These are phyloP conservation scores for Anagyrus pseudococci DNA, from an alignment of 2,888 invertebrate genomes.

Conservation along the genomic window DNA sequence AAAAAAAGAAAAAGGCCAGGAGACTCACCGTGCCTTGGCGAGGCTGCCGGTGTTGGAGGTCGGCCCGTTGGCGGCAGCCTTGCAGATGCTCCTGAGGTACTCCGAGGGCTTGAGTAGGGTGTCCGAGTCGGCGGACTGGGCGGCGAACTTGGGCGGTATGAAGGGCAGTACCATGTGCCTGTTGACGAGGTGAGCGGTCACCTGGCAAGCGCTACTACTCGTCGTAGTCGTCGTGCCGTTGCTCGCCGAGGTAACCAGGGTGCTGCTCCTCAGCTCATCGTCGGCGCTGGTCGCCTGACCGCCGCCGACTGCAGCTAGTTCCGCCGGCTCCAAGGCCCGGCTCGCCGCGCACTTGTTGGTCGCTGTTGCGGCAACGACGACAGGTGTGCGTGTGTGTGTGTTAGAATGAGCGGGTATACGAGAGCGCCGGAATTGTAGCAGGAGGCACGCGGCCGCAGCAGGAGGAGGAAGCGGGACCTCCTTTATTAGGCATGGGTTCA, in stretches of 20 bases:
- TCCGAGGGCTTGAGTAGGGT: constrained; percentile 91
- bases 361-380: constrained; percentile 56
- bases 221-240: constrained; percentile 5
- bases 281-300: constrained; percentile 41
- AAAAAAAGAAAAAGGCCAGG: not conserved
- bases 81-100: constrained; percentile 84
- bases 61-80: constrained; percentile 39
- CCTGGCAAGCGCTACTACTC: constrained; percentile 53
- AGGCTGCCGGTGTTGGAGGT: constrained; percentile 34
- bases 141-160: constrained; percentile 89
- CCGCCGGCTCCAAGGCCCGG: constrained; percentile 34
- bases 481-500: constrained; percentile 16
- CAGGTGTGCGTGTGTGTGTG: constrained; percentile 8
- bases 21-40: constrained; percentile 57
- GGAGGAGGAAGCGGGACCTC: not conserved
- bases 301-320: constrained; percentile 56
- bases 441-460: constrained; percentile 1
- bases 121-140: constrained; percentile 74
- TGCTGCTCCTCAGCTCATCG: constrained; percentile 1
- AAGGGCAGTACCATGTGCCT: constrained; percentile 88
- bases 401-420: too few species aligned
- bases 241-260: constrained; percentile 43
- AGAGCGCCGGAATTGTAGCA: constrained; percentile 27
- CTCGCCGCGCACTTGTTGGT: constrained; percentile 55
- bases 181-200: constrained; percentile 72